phyloP scores from a whole-genome alignment of 1,140 invertebrate genomes.

The Aphelenchoides fujianensis region DNA sequence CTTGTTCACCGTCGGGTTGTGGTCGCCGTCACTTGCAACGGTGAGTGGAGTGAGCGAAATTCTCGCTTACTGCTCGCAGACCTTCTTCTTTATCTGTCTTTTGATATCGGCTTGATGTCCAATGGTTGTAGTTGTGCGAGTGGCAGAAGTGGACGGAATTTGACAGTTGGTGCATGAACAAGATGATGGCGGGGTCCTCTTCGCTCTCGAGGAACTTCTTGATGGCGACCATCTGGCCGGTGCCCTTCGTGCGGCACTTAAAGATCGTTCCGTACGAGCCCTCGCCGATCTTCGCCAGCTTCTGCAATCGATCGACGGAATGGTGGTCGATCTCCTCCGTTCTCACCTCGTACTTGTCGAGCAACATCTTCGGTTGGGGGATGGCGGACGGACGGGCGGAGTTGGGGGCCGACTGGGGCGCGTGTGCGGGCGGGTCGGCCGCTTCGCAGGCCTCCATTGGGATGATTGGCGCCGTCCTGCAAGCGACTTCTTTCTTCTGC shows the following conservation, averaged over 20 bases:
- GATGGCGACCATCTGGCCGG: constrained; percentile 89
- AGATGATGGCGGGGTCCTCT: constrained; percentile 93
- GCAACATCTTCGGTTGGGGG: constrained; percentile 66
- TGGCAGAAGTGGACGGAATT: too few relatives aligned
- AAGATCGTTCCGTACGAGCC: constrained; percentile 97
- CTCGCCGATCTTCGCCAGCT: constrained; percentile 89
- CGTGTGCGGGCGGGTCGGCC: not conserved
- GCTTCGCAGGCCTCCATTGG: not conserved
- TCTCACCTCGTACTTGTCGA: constrained; percentile 98
- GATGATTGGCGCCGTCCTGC: not conserved
- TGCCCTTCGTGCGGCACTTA: constrained; percentile 93
- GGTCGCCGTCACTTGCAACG: constrained; percentile 73
- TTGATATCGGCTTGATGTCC: too few relatives aligned
- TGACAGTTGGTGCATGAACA: too few relatives aligned
- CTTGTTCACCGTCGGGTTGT: constrained; percentile 95
- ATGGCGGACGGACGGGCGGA: constrained; percentile 1
- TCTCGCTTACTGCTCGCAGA: too few relatives aligned
- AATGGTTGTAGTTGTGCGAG: too few relatives aligned
- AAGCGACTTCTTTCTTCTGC: not conserved
- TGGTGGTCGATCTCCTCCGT: too few relatives aligned
- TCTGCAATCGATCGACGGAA: too few relatives aligned
- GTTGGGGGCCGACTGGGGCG: constrained; percentile 7
- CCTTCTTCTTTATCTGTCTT: too few relatives aligned
- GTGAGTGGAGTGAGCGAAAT: too few relatives aligned
- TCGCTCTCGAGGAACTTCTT: constrained; percentile 99